Percentiles rank a stretch among this genome's conserved stretches.
phyloP scores from a whole-genome alignment of 2,797 vertebrate genomes.

The Arctocebus calabarensis region DNA sequence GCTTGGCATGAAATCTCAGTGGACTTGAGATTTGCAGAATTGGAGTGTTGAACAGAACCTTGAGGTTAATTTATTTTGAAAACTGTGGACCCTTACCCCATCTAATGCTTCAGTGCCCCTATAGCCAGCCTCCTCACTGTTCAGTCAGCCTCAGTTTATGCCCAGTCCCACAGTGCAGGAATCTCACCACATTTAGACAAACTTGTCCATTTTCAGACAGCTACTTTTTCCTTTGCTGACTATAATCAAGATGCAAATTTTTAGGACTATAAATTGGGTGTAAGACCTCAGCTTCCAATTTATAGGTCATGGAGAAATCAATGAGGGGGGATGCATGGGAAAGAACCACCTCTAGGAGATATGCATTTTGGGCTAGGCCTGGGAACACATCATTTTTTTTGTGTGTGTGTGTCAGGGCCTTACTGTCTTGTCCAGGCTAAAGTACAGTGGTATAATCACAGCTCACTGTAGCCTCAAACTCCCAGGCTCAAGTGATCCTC shows the following conservation, averaged over 20 bases:
- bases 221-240: neutral
- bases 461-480: neutral
- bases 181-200: neutral
- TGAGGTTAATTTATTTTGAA: slow-evolving; percentile 34
- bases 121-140: neutral
- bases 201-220: neutral
- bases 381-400: neutral
- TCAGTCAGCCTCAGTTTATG: neutral
- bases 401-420: neutral
- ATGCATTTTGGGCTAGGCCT: neutral
- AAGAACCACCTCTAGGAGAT: neutral
- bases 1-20: neutral
- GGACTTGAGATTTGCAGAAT: neutral
- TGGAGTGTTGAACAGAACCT: neutral
- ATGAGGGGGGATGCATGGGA: neutral
- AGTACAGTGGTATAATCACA: neutral
- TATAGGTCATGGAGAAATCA: slow-evolving; percentile 25
- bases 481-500: neutral
- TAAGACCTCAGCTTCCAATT: neutral
- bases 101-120: neutral
- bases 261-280: neutral
- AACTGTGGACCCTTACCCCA: neutral
- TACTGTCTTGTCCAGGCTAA: neutral
- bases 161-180: neutral
- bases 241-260: neutral